phyloP scores from a whole-genome alignment of 2,888 invertebrate species.

The Salpingus planirostris region DNA sequence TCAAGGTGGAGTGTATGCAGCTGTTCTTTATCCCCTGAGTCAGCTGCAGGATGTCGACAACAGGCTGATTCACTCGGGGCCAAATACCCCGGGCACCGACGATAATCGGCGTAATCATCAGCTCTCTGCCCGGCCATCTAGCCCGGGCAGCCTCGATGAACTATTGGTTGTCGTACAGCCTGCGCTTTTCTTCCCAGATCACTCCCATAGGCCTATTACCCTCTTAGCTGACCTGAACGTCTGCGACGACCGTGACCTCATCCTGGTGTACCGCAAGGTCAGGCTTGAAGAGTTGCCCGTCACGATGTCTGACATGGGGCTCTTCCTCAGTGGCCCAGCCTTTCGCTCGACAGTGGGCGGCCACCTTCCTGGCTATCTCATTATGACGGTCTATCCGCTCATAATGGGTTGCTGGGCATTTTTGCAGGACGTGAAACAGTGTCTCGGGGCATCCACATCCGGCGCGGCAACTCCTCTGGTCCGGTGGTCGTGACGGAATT shows the following conservation, averaged over 20 bases:
- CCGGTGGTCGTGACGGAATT: constrained; percentile 11
- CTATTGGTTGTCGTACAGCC: constrained; percentile 12
- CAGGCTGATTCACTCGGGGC: constrained; percentile 14
- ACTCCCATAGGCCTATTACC: background rate
- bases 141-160: constrained; percentile 15
- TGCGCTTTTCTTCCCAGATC: constrained; percentile 8
- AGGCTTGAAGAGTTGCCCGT: constrained; percentile 14
- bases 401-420: constrained; percentile 16
- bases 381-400: constrained; percentile 13
- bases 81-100: constrained; percentile 22
- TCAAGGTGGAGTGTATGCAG: too few relatives aligned
- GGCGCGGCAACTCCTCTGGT: constrained; percentile 14
- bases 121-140: constrained; percentile 11
- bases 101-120: constrained; percentile 14
- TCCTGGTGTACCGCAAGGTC: constrained; percentile 11
- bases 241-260: background rate
- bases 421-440: constrained; percentile 17
- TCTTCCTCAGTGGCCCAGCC: constrained; percentile 9
- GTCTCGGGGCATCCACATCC: constrained; percentile 12
- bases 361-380: constrained; percentile 3
- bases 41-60: too few relatives aligned
- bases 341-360: background rate
- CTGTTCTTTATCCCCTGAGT: too few relatives aligned
- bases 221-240: constrained; percentile 4
- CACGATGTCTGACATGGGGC: constrained; percentile 9